Evolutionary conservation across 1,140 invertebrate genomes (phyloP).

Genomic region (Samia ricini): DNA sequence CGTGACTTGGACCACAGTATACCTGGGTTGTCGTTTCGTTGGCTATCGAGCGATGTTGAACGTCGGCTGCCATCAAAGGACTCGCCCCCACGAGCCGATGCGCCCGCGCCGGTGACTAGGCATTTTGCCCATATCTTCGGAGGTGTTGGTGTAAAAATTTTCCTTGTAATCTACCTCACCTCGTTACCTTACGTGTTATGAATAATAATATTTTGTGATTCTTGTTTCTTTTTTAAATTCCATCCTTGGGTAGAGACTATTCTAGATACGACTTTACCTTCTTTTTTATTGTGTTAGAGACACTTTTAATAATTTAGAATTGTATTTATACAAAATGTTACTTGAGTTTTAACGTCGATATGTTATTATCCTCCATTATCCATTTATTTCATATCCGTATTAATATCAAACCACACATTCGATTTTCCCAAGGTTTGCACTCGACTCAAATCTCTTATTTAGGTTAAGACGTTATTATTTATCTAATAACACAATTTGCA

Average conservation of each 20-base stretch:
- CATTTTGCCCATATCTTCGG: slow-evolving; percentile 49
- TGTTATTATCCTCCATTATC: too few species aligned
- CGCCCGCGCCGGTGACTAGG: slow-evolving; percentile 65
- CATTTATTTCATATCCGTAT: too few species aligned
- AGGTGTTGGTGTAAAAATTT: slow-evolving; percentile 41
- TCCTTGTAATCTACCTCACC: slow-evolving; percentile 41
- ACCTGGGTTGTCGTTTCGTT: slow-evolving; percentile 63
- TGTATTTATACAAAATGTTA: too few species aligned
- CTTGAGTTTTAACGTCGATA: too few species aligned
- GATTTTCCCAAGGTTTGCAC: too few species aligned
- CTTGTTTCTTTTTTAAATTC: not conserved
- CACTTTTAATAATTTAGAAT: too few species aligned
- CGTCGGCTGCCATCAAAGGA: slow-evolving; percentile 70
- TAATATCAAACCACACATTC: too few species aligned
- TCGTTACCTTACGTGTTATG: slow-evolving; percentile 1
- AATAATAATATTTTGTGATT: not conserved
- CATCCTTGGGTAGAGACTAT: not conserved
- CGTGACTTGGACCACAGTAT: slow-evolving; percentile 26
- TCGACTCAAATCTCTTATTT: too few species aligned
- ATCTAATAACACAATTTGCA: too few species aligned
- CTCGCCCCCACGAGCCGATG: slow-evolving; percentile 40
- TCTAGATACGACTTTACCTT: too few species aligned
- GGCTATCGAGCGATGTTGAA: slow-evolving; percentile 67
- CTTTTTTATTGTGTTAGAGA: too few species aligned
- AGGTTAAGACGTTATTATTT: too few species aligned